Evolutionary conservation across 2,888 invertebrate genomes (phyloP), one percentile per base, ranked within the genome.

Genomic region (Papilio elwesi): DNA sequence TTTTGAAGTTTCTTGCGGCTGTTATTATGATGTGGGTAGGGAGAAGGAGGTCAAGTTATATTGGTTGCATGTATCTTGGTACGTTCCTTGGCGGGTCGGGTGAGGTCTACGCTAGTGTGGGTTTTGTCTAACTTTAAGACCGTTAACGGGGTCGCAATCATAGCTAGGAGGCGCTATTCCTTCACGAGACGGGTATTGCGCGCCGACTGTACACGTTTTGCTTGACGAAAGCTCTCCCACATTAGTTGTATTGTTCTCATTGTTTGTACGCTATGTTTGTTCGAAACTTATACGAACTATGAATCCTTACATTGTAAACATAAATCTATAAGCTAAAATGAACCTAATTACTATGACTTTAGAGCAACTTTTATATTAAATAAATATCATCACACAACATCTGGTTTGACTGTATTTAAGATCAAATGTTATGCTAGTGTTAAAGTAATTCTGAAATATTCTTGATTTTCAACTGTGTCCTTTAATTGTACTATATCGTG

Each of bases 81-180:
- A 84, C 85, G 83, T 85, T 88, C 85, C 87, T 88, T 84, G 73
- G 85, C 84, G 85, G 85, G 86, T 80, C 81, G 89, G 81, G 84
- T 77, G 62, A 79, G 81, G 81, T 79, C 78, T 77, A 75, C 82
- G 79, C 77, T 76, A 85, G 83, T 88, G 89, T 90, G 90, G 80
- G 89, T 81, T 84, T 84, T 85, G 85, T 79, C 88, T 85, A 91
- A 90, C 89, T 90, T 91, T 90, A 91, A 93, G 92, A 93, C 91
- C 90, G 91, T 91, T 91, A 90, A 86, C 84, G 89, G 89, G 91
- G 89, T 89, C 90, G 92, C 91, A 92, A 92, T 92, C 92, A 91
- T 88, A 87, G 87, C 83, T 85, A 82, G 83, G 86, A 85, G 26
- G 26, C 26, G 89, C 89, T 91, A 91, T 91, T 92, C 92, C 93